Conservation (phyloP, 1,140 invertebrate species). For the Liolophura sinensis region DNA sequence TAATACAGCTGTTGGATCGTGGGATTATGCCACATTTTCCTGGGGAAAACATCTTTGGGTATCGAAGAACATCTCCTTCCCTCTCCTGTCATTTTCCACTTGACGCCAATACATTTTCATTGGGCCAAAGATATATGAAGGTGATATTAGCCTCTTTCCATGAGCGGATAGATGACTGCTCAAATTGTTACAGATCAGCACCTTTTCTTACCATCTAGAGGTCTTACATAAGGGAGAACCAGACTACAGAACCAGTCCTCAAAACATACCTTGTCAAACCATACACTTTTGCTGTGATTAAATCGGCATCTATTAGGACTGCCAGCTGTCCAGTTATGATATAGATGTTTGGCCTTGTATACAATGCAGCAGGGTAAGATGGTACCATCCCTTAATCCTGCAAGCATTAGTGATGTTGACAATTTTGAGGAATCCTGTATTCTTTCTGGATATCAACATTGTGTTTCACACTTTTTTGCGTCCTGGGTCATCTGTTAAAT, state of each 20-base stretch:
- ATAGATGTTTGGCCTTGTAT: constrained; percentile 51
- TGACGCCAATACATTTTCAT: too few relatives aligned
- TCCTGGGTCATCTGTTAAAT: constrained; percentile 56
- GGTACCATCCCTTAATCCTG: constrained; percentile 29
- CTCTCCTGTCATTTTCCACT: too few relatives aligned
- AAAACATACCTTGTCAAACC: constrained; percentile 52
- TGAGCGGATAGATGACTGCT: too few relatives aligned
- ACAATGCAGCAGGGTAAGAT: constrained; percentile 49
- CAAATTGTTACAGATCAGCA: constrained; percentile 59
- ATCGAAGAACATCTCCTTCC: too few relatives aligned
- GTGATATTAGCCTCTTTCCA: too few relatives aligned
- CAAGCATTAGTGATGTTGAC: constrained; percentile 10
- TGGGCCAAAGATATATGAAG: too few relatives aligned
- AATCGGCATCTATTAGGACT: constrained; percentile 38
- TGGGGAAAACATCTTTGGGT: too few relatives aligned
- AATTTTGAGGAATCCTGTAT: constrained; percentile 50
- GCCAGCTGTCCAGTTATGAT: constrained; percentile 38
- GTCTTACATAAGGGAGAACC: constrained; percentile 34
- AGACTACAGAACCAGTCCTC: constrained; percentile 42
- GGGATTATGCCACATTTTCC: too few relatives aligned
- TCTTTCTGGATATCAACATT: constrained; percentile 49
- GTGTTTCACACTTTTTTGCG: constrained; percentile 39
- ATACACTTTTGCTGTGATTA: constrained; percentile 43
- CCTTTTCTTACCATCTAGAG: constrained; percentile 41
- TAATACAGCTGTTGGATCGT: too few relatives aligned